A percentile compares a stretch with the other conserved stretches of the same genome.
Conservation (phyloP, 2,888 invertebrate genomes). For the Eledona agricola region DNA sequence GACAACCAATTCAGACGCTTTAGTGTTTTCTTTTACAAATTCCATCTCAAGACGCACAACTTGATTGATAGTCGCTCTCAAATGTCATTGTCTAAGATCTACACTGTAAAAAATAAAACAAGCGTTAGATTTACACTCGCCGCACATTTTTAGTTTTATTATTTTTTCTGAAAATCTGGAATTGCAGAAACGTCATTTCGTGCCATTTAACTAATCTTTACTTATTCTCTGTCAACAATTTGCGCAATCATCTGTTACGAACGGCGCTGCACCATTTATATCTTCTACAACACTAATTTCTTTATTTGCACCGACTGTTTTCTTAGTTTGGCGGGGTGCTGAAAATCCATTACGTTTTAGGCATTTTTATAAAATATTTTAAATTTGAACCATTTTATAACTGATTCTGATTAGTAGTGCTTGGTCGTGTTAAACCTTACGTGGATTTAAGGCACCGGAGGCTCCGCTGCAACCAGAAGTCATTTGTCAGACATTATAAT, state of each 20-base stretch:
- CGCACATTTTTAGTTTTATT: no score
- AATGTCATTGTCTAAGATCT: no score
- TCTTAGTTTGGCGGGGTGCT: no score
- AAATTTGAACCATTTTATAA: slow-evolving; percentile 3
- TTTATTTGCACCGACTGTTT: slow-evolving; percentile 16
- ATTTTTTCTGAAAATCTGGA: no score
- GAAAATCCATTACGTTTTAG: slow-evolving; percentile 3
- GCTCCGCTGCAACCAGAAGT: slow-evolving; percentile 12
- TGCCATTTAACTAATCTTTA: slow-evolving; percentile 38
- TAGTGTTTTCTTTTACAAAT: no score
- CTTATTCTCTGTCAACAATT: slow-evolving; percentile 29
- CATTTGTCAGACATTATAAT: slow-evolving; percentile 8
- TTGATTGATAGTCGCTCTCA: no score
- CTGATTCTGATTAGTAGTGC: background rate
- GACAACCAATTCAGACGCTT: no score
- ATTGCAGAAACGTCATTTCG: no score
- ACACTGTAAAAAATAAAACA: no score
- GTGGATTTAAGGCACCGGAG: background rate
- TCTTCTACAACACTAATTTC: slow-evolving; percentile 38
- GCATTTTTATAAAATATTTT: background rate
- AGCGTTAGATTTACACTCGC: no score
- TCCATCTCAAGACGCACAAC: no score
- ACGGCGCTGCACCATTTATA: slow-evolving; percentile 36
- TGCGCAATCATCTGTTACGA: slow-evolving; percentile 37
- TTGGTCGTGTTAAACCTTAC: background rate